These are phyloP conservation scores for Aurelia coerulea DNA, from an alignment of 30 jellyfish, hydroid and myxozoan species.

Conservation along the genomic window DNA sequence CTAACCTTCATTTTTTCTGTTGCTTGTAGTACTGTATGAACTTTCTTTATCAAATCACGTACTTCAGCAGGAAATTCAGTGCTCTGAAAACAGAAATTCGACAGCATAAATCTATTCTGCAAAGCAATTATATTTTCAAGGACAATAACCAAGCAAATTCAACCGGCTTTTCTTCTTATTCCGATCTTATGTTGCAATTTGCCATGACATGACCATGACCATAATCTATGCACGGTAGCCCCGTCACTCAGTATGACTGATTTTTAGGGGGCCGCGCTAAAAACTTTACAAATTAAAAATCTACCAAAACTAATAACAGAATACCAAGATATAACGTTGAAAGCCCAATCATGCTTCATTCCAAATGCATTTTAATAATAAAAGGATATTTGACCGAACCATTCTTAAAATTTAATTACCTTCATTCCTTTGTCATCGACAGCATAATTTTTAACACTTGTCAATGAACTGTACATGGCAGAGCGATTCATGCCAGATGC, in stretches of 20 bases:
- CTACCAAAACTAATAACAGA: too few relatives aligned
- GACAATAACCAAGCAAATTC: not conserved
- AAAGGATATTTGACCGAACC: not conserved
- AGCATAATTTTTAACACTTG: conserved; percentile 79
- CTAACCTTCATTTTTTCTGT: conserved; percentile 97
- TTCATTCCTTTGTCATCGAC: conserved; percentile 94
- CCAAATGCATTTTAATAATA: too few relatives aligned
- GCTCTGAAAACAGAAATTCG: conserved; percentile 38
- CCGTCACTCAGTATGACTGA: too few relatives aligned
- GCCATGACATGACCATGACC: too few relatives aligned
- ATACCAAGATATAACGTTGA: too few relatives aligned
- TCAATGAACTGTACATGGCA: conserved; percentile 94
- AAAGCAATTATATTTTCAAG: not conserved
- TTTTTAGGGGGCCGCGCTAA: too few relatives aligned
- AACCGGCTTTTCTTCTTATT: too few relatives aligned
- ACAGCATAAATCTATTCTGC: not conserved
- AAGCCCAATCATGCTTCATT: too few relatives aligned
- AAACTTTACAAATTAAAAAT: too few relatives aligned
- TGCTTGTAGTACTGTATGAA: conserved; percentile 97
- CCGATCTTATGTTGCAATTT: too few relatives aligned
- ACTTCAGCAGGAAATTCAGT: conserved; percentile 98
- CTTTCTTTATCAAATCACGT: conserved; percentile 95
- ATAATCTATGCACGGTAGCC: too few relatives aligned
- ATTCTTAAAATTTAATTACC: conserved; percentile 38
- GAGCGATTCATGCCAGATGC: conserved; percentile 98